Base-by-base conservation (phyloP, 1,140 invertebrate species). In the Linepithema humile region DNA sequence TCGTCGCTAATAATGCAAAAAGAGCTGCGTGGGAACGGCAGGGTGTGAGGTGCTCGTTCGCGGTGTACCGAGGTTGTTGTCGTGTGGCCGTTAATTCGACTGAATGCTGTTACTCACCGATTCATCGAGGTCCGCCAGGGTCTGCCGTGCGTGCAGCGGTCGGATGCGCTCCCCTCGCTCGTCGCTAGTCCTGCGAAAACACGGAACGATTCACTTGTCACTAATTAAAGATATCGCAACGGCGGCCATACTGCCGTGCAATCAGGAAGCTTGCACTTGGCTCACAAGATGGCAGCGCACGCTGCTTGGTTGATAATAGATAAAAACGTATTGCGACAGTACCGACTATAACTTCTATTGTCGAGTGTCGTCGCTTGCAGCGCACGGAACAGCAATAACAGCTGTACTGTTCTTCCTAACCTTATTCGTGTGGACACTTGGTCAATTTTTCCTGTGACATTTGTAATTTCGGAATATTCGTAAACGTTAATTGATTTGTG, bases 181-280 rank as follows among this genome's bases (percentile, higher is more conserved):
- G 77, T 59, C 84, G 83, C 88, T 26, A 23, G 35, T 86, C 32
- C 45, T 9, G 23, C 69, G 50, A 83, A 90, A 89, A 82, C 88
- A 84, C 85, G 50, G 64, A 74, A 62, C 62, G 62, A 88, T 67
- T 84, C 85, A 90, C 87, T 89, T 89, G 87, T 89, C 89, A 89
- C 87, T 90, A 74, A 90, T 89, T 89, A 89, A 89, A 85, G 85
- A 45, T 74, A 89, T 90, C 84, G 23, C 84, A 74, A 89, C 77
- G 83, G 85, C 89, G 83, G 89, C 89, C 89, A 90, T 90, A 87
- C 85, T 90, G 80, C 78, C 78, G 72, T 87, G 65, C 2, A 2
- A 43, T 12, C 64, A n/a, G 35, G 10, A 38, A 2, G 3, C 26
- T 86, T 74, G 9, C 20, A 6, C 35, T 40, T 20, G 7, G 9